Evolutionary conservation across 1,140 invertebrate species (phyloP).

Genomic region (Drosophila nannoptera): DNA sequence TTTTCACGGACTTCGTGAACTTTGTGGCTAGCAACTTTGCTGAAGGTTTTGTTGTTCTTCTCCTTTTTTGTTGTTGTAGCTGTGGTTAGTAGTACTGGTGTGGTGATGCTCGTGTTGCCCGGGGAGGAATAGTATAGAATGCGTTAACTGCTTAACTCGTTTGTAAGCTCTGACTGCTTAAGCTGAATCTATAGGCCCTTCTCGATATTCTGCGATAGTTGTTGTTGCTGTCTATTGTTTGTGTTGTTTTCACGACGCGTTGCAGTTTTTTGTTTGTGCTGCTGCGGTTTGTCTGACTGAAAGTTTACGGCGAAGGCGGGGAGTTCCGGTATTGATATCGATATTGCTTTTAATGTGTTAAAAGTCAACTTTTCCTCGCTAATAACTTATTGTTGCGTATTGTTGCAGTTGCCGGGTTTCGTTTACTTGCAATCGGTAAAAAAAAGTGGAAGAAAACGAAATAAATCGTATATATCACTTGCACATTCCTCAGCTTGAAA

Average conservation of each 20-base stretch:
- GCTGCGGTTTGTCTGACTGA: slow-evolving; percentile 53
- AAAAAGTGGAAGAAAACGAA: slow-evolving; percentile 46
- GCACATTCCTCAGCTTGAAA: slow-evolving; percentile 50
- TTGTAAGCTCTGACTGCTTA: slow-evolving; percentile 27
- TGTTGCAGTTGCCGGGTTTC: slow-evolving; percentile 20
- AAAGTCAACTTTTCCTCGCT: slow-evolving; percentile 40
- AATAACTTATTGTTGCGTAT: slow-evolving; percentile 22
- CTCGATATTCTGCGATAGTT: slow-evolving; percentile 26
- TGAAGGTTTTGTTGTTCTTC: slow-evolving; percentile 46
- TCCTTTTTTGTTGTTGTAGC: slow-evolving; percentile 26
- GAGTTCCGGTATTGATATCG: slow-evolving; percentile 56
- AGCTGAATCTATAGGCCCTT: slow-evolving; percentile 46
- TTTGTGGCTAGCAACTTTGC: slow-evolving; percentile 49
- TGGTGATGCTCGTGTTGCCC: too few species aligned
- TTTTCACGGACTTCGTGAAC: slow-evolving; percentile 26
- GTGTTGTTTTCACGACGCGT: slow-evolving; percentile 59
- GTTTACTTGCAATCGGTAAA: slow-evolving; percentile 47
- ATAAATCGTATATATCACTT: slow-evolving; percentile 55
- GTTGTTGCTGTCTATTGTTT: slow-evolving; percentile 38
- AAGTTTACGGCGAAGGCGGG: slow-evolving; percentile 20
- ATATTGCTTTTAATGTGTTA: slow-evolving; percentile 61
- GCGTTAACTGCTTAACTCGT: slow-evolving; percentile 58
- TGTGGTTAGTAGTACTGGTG: neutral
- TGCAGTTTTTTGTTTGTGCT: slow-evolving; percentile 35
- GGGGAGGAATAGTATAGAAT: slow-evolving; percentile 30